Conservation (phyloP, 2,113 vertebrate species). For the Sphyrna mokarran region DNA sequence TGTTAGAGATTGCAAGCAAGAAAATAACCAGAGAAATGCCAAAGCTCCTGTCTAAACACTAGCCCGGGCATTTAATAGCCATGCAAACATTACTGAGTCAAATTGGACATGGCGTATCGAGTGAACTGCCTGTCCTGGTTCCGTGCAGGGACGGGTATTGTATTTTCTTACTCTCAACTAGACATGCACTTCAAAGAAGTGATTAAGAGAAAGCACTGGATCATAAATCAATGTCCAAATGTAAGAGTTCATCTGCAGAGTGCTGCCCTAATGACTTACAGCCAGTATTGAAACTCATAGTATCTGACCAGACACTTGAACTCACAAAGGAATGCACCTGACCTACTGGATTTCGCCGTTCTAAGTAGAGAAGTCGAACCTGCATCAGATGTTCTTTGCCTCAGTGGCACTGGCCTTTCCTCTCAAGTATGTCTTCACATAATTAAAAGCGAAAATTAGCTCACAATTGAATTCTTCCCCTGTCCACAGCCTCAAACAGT, state of each 20-base stretch:
- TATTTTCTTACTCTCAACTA: background rate
- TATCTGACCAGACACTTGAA: slow-evolving; percentile 14
- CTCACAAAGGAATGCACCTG: slow-evolving; percentile 9
- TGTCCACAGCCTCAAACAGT: background rate
- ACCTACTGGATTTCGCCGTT: background rate
- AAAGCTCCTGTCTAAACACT: background rate
- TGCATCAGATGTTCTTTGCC: background rate
- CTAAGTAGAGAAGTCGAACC: background rate
- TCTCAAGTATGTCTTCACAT: background rate
- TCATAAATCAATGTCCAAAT: slow-evolving; percentile 23
- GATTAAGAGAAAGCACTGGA: slow-evolving; percentile 6
- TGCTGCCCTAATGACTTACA: slow-evolving; percentile 35
- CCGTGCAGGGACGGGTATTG: background rate
- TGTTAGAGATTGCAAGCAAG: background rate
- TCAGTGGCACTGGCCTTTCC: background rate
- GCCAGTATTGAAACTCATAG: slow-evolving; percentile 1
- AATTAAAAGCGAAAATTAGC: background rate
- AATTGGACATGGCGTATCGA: slow-evolving; percentile 18
- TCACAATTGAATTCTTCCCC: background rate
- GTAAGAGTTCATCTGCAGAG: slow-evolving; percentile 20
- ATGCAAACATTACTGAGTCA: background rate
- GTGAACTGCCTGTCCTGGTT: slow-evolving; percentile 9
- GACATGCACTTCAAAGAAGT: slow-evolving; percentile 30
- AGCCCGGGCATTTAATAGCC: background rate
- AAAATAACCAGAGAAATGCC: background rate